Evolutionary conservation across 1,140 invertebrate species (phyloP).

Genomic region (Drosophila kikkawai): DNA sequence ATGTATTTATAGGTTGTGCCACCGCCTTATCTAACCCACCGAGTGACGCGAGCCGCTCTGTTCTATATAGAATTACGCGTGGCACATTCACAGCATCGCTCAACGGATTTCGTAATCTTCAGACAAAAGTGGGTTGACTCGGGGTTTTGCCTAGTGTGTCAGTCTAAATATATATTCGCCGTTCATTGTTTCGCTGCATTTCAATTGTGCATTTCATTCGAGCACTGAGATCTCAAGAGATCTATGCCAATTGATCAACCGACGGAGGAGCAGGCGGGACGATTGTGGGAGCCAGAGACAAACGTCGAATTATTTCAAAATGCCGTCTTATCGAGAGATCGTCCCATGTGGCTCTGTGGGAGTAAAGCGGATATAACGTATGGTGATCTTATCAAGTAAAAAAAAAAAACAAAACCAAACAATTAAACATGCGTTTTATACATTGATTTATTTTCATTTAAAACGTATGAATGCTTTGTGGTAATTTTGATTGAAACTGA

Average conservation of each 20-base stretch:
- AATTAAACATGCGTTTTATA: background rate
- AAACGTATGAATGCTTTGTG: too few species aligned
- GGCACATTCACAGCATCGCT: slow-evolving; percentile 39
- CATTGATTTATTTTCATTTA: background rate
- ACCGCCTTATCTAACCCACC: slow-evolving; percentile 16
- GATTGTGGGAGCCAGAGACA: slow-evolving; percentile 16
- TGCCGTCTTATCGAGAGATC: slow-evolving; percentile 15
- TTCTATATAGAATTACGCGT: slow-evolving; percentile 74
- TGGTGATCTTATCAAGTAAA: background rate
- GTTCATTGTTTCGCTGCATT: slow-evolving; percentile 64
- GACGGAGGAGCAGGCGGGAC: slow-evolving; percentile 21
- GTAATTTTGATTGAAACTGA: background rate
- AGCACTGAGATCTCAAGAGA: slow-evolving; percentile 55
- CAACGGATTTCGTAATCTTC: slow-evolving; percentile 64
- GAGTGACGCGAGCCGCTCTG: slow-evolving; percentile 22
- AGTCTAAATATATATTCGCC: slow-evolving; percentile 65
- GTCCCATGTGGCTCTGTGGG: slow-evolving; percentile 24
- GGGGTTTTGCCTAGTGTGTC: slow-evolving; percentile 66
- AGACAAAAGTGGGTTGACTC: slow-evolving; percentile 38
- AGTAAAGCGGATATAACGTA: background rate
- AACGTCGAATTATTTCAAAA: slow-evolving; percentile 50
- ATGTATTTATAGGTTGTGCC: slow-evolving; percentile 48
- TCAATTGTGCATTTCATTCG: slow-evolving; percentile 65
- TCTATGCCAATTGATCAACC: slow-evolving; percentile 47
- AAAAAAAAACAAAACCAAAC: background rate